phyloP scores from a whole-genome alignment of 2,113 vertebrate species.

The Ochotona princeps region DNA sequence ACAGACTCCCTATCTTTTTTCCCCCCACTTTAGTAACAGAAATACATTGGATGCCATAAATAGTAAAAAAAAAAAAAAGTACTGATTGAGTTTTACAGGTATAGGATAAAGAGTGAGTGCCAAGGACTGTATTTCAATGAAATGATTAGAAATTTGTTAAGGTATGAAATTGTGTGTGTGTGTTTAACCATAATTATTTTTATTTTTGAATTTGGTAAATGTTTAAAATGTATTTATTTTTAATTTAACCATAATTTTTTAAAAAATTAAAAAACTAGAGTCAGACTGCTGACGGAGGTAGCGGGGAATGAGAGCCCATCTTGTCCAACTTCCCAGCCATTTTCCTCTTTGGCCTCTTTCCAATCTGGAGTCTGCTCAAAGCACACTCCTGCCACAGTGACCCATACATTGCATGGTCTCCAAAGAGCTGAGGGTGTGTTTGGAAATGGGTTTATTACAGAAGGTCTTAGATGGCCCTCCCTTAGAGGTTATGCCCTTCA shows the following conservation, averaged over 20 bases:
- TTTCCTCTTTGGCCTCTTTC: neutral
- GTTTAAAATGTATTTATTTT: too few species aligned
- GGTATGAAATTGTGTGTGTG: too few species aligned
- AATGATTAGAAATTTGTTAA: too few species aligned
- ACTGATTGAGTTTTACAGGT: neutral
- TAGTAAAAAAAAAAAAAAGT: neutral
- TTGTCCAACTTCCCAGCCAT: accelerated
- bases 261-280: neutral
- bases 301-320: neutral
- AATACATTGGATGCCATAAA: neutral
- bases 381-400: neutral
- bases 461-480: neutral
- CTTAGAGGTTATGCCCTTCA: neutral
- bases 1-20: too few species aligned
- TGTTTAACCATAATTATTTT: too few species aligned
- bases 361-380: neutral
- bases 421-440: neutral
- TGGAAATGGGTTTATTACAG: neutral
- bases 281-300: accelerated
- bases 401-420: accelerated
- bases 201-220: too few species aligned
- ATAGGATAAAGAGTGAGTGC: neutral
- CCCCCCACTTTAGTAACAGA: neutral
- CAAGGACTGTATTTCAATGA: too few species aligned
- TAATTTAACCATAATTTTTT: neutral